Evolutionary conservation across 2,888 invertebrate species (phyloP).

Genomic region (Heliconius hortense): DNA sequence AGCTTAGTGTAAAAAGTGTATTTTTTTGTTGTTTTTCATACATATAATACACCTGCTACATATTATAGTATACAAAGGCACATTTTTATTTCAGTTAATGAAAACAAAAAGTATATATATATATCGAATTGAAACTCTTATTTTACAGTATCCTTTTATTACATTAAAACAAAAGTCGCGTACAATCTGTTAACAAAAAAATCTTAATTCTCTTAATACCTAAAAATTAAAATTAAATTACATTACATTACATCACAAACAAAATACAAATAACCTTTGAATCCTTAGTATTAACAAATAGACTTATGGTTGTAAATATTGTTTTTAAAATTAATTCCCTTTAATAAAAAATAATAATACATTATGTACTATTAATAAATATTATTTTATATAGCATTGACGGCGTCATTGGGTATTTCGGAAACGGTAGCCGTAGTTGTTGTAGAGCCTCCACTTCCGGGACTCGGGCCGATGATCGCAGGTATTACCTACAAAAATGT

Average conservation of each 20-base stretch:
- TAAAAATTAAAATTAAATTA: neutral
- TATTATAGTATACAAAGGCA: neutral
- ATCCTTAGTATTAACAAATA: neutral
- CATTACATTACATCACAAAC: too few relatives aligned
- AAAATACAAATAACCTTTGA: neutral
- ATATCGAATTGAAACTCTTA: neutral
- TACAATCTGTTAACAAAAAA: neutral
- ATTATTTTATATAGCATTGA: slow-evolving; percentile 44
- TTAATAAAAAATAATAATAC: too few relatives aligned
- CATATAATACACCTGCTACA: too few relatives aligned
- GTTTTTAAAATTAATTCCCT: too few relatives aligned
- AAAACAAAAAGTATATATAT: neutral
- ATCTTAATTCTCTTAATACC: neutral
- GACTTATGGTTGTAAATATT: too few relatives aligned
- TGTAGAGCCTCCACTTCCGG: slow-evolving; percentile 15
- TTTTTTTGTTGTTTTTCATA: too few relatives aligned
- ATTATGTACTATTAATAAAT: neutral
- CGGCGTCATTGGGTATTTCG: slow-evolving; percentile 55
- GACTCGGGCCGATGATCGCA: slow-evolving; percentile 52
- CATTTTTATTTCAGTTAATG: neutral
- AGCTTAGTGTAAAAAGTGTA: too few relatives aligned
- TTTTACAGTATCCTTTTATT: neutral
- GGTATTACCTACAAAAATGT: slow-evolving; percentile 41
- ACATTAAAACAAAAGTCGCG: slow-evolving; percentile 2
- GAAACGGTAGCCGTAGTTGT: slow-evolving; percentile 41